Evolutionary conservation across 2,113 vertebrate species (phyloP).

Genomic region (Coreoperca whiteheadi): DNA sequence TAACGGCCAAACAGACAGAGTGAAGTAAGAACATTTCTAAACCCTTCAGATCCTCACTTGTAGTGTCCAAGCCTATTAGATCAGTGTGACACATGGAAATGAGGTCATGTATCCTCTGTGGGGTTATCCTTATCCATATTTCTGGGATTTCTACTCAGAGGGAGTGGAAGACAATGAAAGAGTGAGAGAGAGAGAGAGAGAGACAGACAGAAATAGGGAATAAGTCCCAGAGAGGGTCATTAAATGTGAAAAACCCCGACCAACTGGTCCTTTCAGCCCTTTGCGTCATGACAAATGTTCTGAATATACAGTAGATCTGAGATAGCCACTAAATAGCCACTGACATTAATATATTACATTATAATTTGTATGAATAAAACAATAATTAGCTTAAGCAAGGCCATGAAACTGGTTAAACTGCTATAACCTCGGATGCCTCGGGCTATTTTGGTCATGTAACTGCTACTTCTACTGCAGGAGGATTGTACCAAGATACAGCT

Average conservation of each 20-base stretch:
- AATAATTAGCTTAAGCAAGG: conserved; percentile 44
- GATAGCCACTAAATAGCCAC: background rate
- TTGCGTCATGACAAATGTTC: conserved; percentile 71
- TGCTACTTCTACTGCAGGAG: background rate
- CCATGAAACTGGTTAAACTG: conserved; percentile 27
- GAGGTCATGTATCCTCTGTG: conserved; percentile 72
- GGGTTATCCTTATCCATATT: conserved; percentile 61
- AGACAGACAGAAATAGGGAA: conserved; percentile 38
- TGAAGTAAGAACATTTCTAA: conserved; percentile 60
- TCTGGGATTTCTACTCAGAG: conserved; percentile 56
- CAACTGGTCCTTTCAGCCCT: conserved; percentile 56
- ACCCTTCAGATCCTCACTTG: conserved; percentile 51
- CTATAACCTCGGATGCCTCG: conserved; percentile 24
- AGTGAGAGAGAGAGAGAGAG: conserved; percentile 20
- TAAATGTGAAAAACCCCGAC: conserved; percentile 68
- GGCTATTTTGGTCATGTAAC: conserved; percentile 4
- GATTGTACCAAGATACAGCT: background rate
- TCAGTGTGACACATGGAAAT: conserved; percentile 75
- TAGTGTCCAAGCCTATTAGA: conserved; percentile 68
- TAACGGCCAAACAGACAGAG: conserved; percentile 40
- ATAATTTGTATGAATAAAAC: conserved; percentile 47
- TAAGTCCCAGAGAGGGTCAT: conserved; percentile 74
- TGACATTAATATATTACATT: conserved; percentile 28
- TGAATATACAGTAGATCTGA: conserved; percentile 53
- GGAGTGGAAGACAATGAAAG: conserved; percentile 36